Conservation (phyloP, 92 coral and sea anemone genomes). For the Zoanthus solanderi region DNA sequence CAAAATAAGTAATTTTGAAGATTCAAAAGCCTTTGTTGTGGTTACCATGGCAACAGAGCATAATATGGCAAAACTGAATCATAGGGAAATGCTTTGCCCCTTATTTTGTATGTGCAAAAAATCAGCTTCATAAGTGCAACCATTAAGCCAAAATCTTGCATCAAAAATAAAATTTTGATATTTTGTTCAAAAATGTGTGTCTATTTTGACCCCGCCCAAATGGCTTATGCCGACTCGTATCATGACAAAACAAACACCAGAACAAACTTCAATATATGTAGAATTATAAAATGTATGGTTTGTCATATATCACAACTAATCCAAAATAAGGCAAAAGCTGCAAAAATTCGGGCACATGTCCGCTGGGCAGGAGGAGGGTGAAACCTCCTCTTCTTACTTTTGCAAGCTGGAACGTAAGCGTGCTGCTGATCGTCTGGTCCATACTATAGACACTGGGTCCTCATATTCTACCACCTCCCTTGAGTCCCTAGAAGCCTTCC, state of each 20-base stretch:
- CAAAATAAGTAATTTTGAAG: not conserved
- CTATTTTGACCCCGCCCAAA: no score
- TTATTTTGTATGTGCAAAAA: constrained; percentile 5
- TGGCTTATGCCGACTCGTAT: no score
- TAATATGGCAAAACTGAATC: constrained; percentile 11
- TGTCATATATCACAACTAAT: not conserved
- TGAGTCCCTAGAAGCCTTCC: no score
- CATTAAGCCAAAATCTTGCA: no score
- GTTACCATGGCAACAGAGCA: constrained; percentile 1
- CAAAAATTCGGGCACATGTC: not conserved
- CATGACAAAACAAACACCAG: no score
- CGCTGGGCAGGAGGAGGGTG: not conserved
- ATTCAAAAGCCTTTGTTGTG: not conserved
- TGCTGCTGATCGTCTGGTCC: not conserved
- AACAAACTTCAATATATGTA: not conserved
- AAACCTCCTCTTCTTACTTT: not conserved
- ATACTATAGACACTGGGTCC: not conserved
- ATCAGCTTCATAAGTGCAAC: no score
- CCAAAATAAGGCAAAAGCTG: no score
- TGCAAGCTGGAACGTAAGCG: not conserved
- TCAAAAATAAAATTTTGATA: no score
- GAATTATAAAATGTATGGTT: constrained; percentile 14
- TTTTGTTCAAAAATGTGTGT: no score
- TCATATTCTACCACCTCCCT: no score
- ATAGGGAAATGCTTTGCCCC: constrained; percentile 7